A percentile compares a stretch with the other conserved stretches of the same genome.
These are phyloP conservation scores for Nemopilema nomurai DNA, from an alignment of 30 jellyfish, hydroid and myxozoan genomes.

Conservation along the genomic window DNA sequence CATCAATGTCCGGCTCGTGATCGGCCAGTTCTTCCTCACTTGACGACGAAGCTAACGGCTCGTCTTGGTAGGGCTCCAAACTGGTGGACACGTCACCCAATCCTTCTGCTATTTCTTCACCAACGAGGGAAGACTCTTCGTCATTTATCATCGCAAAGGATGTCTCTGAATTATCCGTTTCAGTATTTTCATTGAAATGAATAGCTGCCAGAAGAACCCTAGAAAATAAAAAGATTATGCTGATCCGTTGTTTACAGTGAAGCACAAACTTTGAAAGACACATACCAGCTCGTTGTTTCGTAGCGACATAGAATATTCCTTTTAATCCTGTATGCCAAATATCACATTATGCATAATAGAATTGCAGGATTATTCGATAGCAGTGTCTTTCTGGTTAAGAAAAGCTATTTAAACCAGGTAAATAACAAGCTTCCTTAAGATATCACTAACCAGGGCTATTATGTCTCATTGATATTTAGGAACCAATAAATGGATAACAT, in stretches of 20 bases:
- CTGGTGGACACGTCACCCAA: no score
- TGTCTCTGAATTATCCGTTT: no score
- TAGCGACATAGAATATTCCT: neutral
- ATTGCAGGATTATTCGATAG: neutral
- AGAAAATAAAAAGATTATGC: neutral
- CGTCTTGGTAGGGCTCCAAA: no score
- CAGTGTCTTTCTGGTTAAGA: neutral
- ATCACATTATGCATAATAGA: neutral
- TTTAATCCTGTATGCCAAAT: neutral
- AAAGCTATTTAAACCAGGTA: neutral
- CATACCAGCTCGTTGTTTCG: neutral
- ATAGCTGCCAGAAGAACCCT: constrained; percentile 31
- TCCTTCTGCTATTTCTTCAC: no score
- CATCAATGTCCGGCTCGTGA: constrained; percentile 25
- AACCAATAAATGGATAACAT: neutral
- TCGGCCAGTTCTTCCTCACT: constrained; percentile 30
- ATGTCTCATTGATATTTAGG: neutral
- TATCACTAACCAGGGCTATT: neutral
- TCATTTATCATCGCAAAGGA: no score
- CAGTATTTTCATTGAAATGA: constrained; percentile 2
- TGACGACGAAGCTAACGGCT: no score
- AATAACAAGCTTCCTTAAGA: neutral
- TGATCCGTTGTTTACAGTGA: neutral
- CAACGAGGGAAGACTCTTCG: no score
- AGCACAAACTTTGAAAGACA: neutral